Conservation (phyloP, 2,888 invertebrate species). For the Sinohyriopsis cumingii region DNA sequence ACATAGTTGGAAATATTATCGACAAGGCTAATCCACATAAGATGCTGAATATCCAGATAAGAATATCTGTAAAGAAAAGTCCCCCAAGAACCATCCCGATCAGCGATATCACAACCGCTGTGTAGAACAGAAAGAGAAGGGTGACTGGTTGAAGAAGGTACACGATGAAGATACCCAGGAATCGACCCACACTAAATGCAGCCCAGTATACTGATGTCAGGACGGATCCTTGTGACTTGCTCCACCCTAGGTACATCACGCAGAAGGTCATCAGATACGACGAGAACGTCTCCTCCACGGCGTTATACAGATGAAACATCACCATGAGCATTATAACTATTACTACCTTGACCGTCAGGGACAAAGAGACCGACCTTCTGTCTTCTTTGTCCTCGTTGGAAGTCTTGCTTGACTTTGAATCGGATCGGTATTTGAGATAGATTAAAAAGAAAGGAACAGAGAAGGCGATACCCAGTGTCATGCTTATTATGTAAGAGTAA, state of each 20-base stretch:
- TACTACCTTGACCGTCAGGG: too few relatives aligned
- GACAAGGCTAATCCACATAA: constrained; percentile 42
- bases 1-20: constrained; percentile 40
- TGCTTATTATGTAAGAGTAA: constrained; percentile 35
- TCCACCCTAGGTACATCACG: constrained; percentile 24
- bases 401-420: too few relatives aligned
- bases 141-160: constrained; percentile 11
- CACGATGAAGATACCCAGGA: constrained; percentile 30
- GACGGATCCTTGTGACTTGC: constrained; percentile 21
- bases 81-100: constrained; percentile 12
- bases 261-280: constrained; percentile 33
- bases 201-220: constrained; percentile 29
- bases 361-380: too few relatives aligned
- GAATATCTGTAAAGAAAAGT: constrained; percentile 5
- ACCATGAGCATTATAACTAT: constrained; percentile 23
- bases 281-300: constrained; percentile 32
- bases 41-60: constrained; percentile 39
- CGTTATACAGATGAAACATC: constrained; percentile 41
- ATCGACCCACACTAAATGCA: constrained; percentile 27
- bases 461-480: constrained; percentile 23
- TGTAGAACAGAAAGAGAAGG: constrained; percentile 10
- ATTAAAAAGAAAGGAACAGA: constrained; percentile 28
- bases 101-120: constrained; percentile 3
- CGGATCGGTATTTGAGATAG: too few relatives aligned
- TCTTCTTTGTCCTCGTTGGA: too few relatives aligned